Evolutionary conservation across 2,113 vertebrate species (phyloP).

Genomic region (Struthio camelus): DNA sequence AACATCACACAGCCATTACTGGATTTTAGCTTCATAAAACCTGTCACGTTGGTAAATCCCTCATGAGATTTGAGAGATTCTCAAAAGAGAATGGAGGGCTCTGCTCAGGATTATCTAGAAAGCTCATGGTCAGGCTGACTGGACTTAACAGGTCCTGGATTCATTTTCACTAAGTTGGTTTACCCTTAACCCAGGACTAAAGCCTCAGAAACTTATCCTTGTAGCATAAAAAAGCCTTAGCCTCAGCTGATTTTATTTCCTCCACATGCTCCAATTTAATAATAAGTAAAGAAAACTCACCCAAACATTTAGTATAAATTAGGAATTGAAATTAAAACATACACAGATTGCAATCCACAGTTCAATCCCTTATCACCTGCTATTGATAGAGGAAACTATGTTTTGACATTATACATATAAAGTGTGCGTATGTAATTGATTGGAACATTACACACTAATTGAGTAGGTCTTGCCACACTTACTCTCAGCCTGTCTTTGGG

Average conservation of each 20-base stretch:
- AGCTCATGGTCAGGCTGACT: neutral
- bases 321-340: neutral
- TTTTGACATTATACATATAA: neutral
- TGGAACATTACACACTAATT: neutral
- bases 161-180: neutral
- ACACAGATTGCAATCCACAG: neutral
- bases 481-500: slow-evolving; percentile 96
- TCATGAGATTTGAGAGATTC: neutral
- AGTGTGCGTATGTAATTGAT: neutral
- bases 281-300: neutral
- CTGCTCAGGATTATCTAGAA: neutral
- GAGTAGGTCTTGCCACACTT: slow-evolving; percentile 35
- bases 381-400: neutral
- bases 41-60: slow-evolving; percentile 1
- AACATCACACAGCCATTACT: neutral
- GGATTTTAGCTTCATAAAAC: slow-evolving; percentile 22
- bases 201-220: neutral
- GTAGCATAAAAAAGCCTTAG: neutral
- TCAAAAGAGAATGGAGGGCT: neutral
- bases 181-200: neutral
- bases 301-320: neutral
- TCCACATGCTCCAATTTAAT: neutral
- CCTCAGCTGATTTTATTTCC: neutral
- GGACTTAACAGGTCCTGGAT: neutral
- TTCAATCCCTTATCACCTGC: neutral